Evolutionary conservation across 2,113 vertebrate species (phyloP), one percentile per base, ranked within the genome.

Genomic region (Prolemur simus): DNA sequence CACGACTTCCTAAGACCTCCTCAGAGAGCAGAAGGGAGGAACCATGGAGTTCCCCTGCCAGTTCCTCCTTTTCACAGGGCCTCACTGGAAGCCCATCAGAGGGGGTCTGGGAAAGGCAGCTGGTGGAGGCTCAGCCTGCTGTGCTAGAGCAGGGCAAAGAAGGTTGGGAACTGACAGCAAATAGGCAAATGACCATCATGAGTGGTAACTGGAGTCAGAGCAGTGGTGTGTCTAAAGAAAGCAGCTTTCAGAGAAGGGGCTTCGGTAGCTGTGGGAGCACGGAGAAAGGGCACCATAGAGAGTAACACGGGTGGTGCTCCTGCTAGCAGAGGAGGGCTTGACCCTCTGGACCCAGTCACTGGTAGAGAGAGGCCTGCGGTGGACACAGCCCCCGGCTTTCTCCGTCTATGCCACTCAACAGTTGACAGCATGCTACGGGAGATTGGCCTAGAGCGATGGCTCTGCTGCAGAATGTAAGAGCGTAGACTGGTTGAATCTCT

Each of bases 281-380:
- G 0, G 7, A 13, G n/a, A 45, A 10, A 71, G 63, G 56, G 12
- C 21, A 32, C 29, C 3, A 0, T 1, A 34, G 25, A 29, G 45
- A 10, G 12, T 3, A 42, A 29, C 13, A 3, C 1, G 56, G 68
- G 23, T 2, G 6, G 13, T 29, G 14, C 42, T 56, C 2, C 1
- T 4, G 20, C 11, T 5, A 3, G 42, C n/a, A 34, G 25, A 34
- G 18, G 14, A 29, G 6, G 9, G 17, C 32, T 20, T 34, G 52
- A 52, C 56, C n/a, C 29, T 29, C 29, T 39, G 52, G 81, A 18
- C 32, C 52, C 15, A 52, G 85, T 27, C n/a, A n/a, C 32, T 56
- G 52, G 63, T 4, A 60, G 42, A 82, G 42, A 60, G 42, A 82
- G 42, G 15, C 47, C 10, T 12, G 1, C 18, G 39, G 21, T 29